Conservation (phyloP, 2,888 invertebrate genomes). For the Brachypalpus laphriformis region DNA sequence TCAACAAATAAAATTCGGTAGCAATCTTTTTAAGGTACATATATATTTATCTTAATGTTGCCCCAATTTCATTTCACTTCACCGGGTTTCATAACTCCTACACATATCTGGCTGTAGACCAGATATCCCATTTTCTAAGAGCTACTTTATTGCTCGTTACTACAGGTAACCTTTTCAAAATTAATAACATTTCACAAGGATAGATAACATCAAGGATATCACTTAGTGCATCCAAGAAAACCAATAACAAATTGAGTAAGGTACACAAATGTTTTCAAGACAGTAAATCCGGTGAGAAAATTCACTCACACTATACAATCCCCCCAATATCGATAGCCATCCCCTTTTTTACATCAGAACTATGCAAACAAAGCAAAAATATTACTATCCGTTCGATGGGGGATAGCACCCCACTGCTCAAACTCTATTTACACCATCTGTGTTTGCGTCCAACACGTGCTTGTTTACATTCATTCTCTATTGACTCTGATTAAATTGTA, state of each 20-base stretch:
- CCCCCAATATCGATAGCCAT: neutral
- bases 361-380: slow-evolving; percentile 31
- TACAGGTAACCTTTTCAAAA: neutral
- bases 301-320: neutral
- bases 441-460: slow-evolving; percentile 60
- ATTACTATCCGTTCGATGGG: neutral
- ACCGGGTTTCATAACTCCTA: neutral
- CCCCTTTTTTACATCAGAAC: neutral
- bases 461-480: slow-evolving; percentile 50
- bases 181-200: neutral
- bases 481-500: slow-evolving; percentile 48
- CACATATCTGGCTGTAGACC: neutral
- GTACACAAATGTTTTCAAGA: neutral
- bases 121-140: neutral
- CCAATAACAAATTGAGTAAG: neutral
- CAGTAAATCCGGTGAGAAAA: slow-evolving; percentile 9
- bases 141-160: neutral
- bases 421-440: slow-evolving; percentile 32
- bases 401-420: neutral
- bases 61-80: neutral
- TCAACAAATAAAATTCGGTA: neutral
- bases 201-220: neutral
- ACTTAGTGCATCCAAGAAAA: neutral
- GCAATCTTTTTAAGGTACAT: neutral
- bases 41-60: too few species aligned